Evolutionary conservation across 2,797 vertebrate species (phyloP).

Genomic region (Acanthiza pusilla): DNA sequence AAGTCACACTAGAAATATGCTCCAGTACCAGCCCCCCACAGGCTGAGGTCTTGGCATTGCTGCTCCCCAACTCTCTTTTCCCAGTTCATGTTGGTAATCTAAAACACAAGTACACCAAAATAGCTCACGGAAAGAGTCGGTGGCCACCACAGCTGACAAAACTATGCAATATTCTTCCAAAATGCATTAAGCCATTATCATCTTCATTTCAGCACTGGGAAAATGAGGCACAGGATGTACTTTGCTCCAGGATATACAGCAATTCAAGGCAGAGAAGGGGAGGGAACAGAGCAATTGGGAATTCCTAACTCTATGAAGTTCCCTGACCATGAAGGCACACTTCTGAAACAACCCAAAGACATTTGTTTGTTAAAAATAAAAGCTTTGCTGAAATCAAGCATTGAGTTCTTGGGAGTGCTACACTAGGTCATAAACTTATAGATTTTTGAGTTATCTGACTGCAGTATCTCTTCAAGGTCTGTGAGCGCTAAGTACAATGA

Average conservation of each 20-base stretch:
- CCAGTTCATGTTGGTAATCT: not conserved
- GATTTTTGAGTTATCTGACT: not conserved
- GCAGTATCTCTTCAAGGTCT: not conserved
- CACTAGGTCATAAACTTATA: not conserved
- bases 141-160: not conserved
- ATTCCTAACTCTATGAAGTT: not conserved
- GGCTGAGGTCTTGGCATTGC: not conserved
- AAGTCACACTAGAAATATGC: not conserved
- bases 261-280: not conserved
- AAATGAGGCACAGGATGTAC: not conserved
- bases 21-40: not conserved
- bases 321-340: not conserved
- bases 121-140: not conserved
- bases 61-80: not conserved
- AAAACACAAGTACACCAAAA: conserved; percentile 7
- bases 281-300: not conserved
- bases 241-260: not conserved
- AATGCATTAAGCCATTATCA: not conserved
- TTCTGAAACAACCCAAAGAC: not conserved
- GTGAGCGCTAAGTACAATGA: not conserved
- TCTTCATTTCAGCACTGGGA: not conserved
- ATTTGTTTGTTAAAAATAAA: not conserved
- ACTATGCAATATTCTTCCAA: conserved; percentile 3
- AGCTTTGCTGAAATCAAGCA: not conserved
- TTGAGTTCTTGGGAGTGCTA: not conserved